Evolutionary conservation across 2,888 invertebrate genomes (phyloP), one percentile per base, ranked within the genome.

Genomic region (Gastrophysa polygoni): DNA sequence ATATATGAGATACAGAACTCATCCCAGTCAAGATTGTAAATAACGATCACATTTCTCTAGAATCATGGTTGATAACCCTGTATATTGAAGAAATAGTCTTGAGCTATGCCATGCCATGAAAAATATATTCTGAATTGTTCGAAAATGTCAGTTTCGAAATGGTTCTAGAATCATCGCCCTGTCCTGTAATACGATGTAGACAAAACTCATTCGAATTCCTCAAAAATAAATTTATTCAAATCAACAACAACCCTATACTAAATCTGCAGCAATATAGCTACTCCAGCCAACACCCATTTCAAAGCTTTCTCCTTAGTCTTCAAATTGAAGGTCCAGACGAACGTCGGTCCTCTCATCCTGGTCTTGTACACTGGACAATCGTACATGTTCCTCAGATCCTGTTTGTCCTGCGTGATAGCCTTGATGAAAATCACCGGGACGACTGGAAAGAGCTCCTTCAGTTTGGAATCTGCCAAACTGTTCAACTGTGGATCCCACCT

Each of bases 361-460:
- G 95, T 96, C 83, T 96, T 96, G 81, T 97, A 97, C 5, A 96
- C 92, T 7, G 96, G 96, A 80, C 96, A 96, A 77, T 94, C 94
- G 81, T 96, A 96, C 68, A 93, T 87, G 78, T 92, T 95, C 69
- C 92, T 87, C 14, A 88, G 82, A 73, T 97, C 96, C 80, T 93
- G 92, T 78, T 96, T 93, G 81, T 97, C 96, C 78, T 91, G 90
- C 0, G 91, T 91, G 54, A 92, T 90, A 1, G 92, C 93, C 80
- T 91, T 93, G 72, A 96, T 87, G 80, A 86, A 95, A 72, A 96
- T 88, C 56, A 96, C 95, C 0, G 97, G 97, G 89, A 97, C 90
- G 63, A 91, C 82, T 0, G 95, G 95, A 77, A 93, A 95, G 65
- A 96, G 85, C 72, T 97, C 96, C 84, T 96, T 96, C 74, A 95